phyloP scores from a whole-genome alignment of 2,797 vertebrate species.

The Momotus momota region DNA sequence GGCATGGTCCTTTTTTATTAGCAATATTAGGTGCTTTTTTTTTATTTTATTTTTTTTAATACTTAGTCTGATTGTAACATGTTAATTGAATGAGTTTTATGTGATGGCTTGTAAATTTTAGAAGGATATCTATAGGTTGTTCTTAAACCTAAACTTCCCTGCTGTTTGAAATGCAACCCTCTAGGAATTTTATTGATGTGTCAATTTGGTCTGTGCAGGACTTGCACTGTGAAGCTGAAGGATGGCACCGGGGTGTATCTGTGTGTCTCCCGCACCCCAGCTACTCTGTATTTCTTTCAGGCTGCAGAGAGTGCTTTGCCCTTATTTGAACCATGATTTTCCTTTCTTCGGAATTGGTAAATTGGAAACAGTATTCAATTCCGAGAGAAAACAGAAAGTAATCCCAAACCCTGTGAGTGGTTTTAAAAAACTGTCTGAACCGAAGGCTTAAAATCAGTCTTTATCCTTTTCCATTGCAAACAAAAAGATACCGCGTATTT shows the following conservation, averaged over 20 bases:
- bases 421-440: not conserved
- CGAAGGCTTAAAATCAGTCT: not conserved
- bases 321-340: not conserved
- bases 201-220: not conserved
- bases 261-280: not conserved
- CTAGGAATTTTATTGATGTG: not conserved
- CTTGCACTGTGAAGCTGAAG: not conserved
- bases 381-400: not conserved
- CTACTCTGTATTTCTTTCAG: not conserved
- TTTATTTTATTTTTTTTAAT: not conserved
- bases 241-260: not conserved
- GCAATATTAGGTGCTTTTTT: not conserved
- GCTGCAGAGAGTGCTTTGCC: not conserved
- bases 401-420: not conserved
- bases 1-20: not conserved
- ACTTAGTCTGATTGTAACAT: not conserved
- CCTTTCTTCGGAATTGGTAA: not conserved
- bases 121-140: not conserved
- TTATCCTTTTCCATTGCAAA: not conserved
- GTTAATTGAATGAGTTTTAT: not conserved
- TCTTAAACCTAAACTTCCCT: not conserved
- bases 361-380: not conserved
- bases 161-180: not conserved
- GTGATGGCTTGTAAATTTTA: not conserved
- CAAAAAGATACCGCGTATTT: not conserved